A percentile compares a stretch with the other conserved stretches of the same genome.
Conservation (phyloP, 1,140 invertebrate species). For the Contarinia nasturtii region DNA sequence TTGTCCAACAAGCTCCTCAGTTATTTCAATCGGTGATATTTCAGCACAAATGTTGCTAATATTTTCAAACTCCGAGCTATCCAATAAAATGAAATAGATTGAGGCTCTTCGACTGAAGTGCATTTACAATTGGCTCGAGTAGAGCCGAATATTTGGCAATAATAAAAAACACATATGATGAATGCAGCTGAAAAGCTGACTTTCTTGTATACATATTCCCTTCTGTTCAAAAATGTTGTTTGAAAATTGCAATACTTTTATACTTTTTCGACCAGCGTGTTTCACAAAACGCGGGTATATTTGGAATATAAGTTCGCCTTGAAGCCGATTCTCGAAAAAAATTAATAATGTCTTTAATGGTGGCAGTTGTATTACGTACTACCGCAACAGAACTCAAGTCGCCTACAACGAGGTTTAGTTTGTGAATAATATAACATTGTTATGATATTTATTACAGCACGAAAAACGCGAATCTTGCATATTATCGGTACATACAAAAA, state of each 20-base stretch:
- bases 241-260: conserved; percentile 13
- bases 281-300: conserved; percentile 16
- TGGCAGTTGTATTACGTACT: conserved; percentile 16
- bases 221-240: conserved; percentile 6
- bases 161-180: conserved; percentile 5
- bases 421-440: conserved; percentile 17
- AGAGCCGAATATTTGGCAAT: conserved; percentile 11
- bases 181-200: conserved; percentile 6
- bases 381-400: conserved; percentile 13
- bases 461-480: no score
- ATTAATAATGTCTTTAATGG: conserved; percentile 15
- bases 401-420: conserved; percentile 21
- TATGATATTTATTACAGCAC: no score
- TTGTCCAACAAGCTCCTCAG: no score
- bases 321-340: conserved; percentile 17
- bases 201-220: conserved; percentile 8
- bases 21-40: no score
- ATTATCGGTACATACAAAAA: no score
- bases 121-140: conserved; percentile 7
- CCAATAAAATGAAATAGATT: conserved; percentile 7
- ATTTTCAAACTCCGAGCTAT: no score
- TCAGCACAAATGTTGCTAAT: no score
- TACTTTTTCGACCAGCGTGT: conserved; percentile 19
- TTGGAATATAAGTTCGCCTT: conserved; percentile 14
- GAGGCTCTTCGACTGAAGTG: conserved; percentile 7